Evolutionary conservation across 2,888 invertebrate species (phyloP).

Genomic region (Eurytoma californica): DNA sequence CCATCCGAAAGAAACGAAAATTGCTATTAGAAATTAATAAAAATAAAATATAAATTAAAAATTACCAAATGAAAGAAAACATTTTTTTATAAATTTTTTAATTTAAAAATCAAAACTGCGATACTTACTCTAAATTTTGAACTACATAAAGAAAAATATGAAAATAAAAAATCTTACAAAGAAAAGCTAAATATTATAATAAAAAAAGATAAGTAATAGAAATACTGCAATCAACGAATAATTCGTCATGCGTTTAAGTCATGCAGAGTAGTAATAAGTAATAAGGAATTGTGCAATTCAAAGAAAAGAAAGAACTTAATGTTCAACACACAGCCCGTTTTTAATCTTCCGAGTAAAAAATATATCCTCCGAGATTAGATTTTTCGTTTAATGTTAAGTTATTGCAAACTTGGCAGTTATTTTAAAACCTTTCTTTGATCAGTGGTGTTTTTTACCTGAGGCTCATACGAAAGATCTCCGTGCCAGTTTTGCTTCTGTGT

Average conservation of each 20-base stretch:
- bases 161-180: constrained; percentile 2
- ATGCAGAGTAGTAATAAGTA: constrained; percentile 50
- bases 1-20: constrained; percentile 76
- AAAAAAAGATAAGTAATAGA: constrained; percentile 1
- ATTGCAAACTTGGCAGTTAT: constrained; percentile 45
- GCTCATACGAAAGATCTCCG: constrained; percentile 87
- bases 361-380: constrained; percentile 34
- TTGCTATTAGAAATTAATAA: constrained; percentile 58
- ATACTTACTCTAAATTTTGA: constrained; percentile 40
- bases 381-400: constrained; percentile 15
- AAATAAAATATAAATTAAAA: constrained; percentile 24
- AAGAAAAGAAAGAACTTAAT: constrained; percentile 16
- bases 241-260: constrained; percentile 45
- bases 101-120: constrained; percentile 8
- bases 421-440: constrained; percentile 46
- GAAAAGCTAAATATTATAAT: constrained; percentile 17
- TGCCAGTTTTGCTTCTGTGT: constrained; percentile 79
- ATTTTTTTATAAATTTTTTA: constrained; percentile 3
- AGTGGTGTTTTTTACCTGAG: constrained; percentile 78
- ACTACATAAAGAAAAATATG: constrained; percentile 15
- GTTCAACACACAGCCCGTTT: constrained; percentile 45
- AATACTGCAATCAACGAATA: constrained; percentile 32
- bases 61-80: constrained; percentile 24
- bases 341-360: constrained; percentile 48
- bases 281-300: constrained; percentile 44